Evolutionary conservation across 2,888 invertebrate genomes (phyloP).

Genomic region (Cheilosia vernalis): DNA sequence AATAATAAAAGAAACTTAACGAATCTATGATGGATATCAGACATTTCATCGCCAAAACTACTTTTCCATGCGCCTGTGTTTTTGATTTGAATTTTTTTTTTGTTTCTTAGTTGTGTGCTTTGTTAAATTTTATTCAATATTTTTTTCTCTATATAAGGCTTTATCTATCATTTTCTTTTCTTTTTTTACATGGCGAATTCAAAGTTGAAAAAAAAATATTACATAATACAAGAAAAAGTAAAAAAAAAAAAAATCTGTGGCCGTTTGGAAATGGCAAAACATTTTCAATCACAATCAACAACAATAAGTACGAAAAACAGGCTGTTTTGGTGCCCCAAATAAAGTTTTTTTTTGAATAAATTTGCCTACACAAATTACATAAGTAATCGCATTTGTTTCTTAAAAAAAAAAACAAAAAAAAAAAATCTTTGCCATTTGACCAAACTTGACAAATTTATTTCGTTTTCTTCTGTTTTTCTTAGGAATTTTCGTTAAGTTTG

Average conservation of each 20-base stretch:
- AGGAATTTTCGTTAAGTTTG: constrained; percentile 11
- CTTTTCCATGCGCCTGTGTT: constrained; percentile 78
- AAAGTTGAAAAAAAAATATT: constrained; percentile 81
- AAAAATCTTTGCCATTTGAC: constrained; percentile 78
- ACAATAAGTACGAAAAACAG: constrained; percentile 80
- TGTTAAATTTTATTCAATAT: constrained; percentile 57
- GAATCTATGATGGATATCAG: constrained; percentile 9
- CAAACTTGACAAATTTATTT: constrained; percentile 77
- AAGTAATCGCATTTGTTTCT: background rate
- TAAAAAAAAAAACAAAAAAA: constrained; percentile 24
- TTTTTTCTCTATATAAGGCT: constrained; percentile 71
- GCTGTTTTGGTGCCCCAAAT: constrained; percentile 87
- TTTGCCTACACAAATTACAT: constrained; percentile 35
- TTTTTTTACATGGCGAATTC: constrained; percentile 82
- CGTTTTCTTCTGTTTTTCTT: constrained; percentile 36
- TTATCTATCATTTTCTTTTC: constrained; percentile 70
- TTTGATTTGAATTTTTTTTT: background rate
- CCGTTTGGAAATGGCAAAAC: constrained; percentile 87
- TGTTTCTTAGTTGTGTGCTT: constrained; percentile 66
- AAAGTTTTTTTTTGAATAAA: too few species aligned
- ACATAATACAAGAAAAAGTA: constrained; percentile 76
- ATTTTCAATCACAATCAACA: constrained; percentile 24
- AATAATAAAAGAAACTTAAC: background rate
- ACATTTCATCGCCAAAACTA: constrained; percentile 49
- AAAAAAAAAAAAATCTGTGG: constrained; percentile 78